phyloP scores from a whole-genome alignment of 2,113 vertebrate genomes.

The Mastomys coucha region DNA sequence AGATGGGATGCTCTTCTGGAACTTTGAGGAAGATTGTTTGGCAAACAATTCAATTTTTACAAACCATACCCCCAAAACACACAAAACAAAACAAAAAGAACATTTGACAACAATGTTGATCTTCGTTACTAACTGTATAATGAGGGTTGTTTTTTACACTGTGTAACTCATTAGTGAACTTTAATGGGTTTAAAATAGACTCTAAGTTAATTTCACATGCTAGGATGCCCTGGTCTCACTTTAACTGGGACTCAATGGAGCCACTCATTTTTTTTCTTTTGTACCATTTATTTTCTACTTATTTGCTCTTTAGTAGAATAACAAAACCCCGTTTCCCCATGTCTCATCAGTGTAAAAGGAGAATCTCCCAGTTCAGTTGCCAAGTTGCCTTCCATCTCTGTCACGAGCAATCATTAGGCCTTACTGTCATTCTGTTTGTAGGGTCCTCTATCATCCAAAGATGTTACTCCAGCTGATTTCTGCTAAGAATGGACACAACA shows the following conservation, averaged over 20 bases:
- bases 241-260: not conserved
- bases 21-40: not conserved
- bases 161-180: not conserved
- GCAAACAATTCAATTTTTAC: slow-evolving; percentile 43
- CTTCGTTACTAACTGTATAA: slow-evolving; percentile 20
- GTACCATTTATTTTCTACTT: slow-evolving; percentile 34
- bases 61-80: not conserved
- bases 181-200: slow-evolving; percentile 47
- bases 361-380: slow-evolving; percentile 34
- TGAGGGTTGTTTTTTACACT: not conserved
- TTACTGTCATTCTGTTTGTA: not conserved
- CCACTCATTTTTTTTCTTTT: not conserved
- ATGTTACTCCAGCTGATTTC: not conserved
- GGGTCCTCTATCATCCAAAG: not conserved
- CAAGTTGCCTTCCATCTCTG: slow-evolving; percentile 40
- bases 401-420: slow-evolving; percentile 9
- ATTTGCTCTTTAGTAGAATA: slow-evolving; percentile 31
- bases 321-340: not conserved
- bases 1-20: not conserved
- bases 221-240: not conserved
- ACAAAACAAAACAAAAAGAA: no score
- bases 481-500: not conserved
- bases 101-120: slow-evolving; percentile 4
- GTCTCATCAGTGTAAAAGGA: slow-evolving; percentile 59
- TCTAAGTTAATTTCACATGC: slow-evolving; percentile 42